Percentiles rank a stretch among this genome's conserved stretches.
Conservation (phyloP, 30 jellyfish, hydroid and myxozoan genomes). For the Turritopsis rubra region DNA sequence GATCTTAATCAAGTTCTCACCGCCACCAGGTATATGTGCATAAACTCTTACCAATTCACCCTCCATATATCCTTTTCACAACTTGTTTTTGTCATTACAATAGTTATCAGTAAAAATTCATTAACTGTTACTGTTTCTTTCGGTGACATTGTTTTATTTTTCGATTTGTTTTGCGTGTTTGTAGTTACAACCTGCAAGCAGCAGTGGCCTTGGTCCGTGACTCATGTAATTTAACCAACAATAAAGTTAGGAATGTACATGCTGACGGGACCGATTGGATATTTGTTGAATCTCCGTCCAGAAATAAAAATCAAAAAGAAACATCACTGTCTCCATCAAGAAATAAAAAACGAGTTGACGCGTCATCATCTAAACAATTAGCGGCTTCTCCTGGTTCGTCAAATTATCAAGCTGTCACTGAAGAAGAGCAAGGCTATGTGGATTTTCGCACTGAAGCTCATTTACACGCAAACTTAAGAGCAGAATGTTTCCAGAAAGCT, state of each 20-base stretch:
- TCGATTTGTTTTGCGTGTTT: not conserved
- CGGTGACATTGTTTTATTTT: not conserved
- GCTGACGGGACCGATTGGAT: conserved; percentile 7
- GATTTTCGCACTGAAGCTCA: conserved; percentile 85
- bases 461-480: conserved; percentile 43
- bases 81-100: too few species aligned
- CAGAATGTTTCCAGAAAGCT: conserved; percentile 51
- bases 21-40: conserved; percentile 52
- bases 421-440: conserved; percentile 33
- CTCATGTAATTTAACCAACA: conserved; percentile 3
- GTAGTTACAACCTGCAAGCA: conserved; percentile 10
- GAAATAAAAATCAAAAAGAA: not conserved
- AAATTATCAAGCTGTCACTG: conserved; percentile 8
- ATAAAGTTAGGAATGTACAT: not conserved
- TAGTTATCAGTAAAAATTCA: too few species aligned
- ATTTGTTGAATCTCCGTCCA: not conserved
- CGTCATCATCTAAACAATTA: not conserved
- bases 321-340: not conserved
- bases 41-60: too few species aligned
- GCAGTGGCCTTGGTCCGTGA: conserved; percentile 8
- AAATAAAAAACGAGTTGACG: not conserved
- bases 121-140: too few species aligned
- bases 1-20: conserved; percentile 42
- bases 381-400: conserved; percentile 6
- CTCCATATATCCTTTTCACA: too few species aligned